Conservation (phyloP, 1,140 invertebrate species). For the Palaemon carinicauda region DNA sequence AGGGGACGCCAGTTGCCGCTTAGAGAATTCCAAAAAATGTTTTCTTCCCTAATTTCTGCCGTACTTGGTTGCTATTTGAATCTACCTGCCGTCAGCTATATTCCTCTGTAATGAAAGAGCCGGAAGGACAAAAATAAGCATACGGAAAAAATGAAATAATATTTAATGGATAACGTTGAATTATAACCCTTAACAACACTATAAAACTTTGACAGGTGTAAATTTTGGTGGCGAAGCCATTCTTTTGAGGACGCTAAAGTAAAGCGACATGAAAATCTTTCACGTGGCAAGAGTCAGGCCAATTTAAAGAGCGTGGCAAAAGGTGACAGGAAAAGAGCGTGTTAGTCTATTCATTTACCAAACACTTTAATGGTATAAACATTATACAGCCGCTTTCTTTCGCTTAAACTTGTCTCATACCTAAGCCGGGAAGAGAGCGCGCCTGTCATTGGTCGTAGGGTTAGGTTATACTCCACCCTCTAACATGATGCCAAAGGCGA, state of each 20-base stretch:
- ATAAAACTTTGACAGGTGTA: no score
- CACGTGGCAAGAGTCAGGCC: constrained; percentile 40
- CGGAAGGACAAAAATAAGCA: no score
- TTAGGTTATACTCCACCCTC: background rate
- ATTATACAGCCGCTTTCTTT: constrained; percentile 54
- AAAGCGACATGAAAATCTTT: background rate
- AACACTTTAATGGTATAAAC: constrained; percentile 58
- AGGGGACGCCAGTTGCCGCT: no score
- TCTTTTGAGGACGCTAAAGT: no score
- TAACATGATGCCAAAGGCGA: background rate
- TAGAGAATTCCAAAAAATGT: no score
- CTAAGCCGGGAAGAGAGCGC: constrained; percentile 40
- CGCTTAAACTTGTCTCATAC: constrained; percentile 25
- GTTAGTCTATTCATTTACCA: constrained; percentile 52
- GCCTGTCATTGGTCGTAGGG: background rate
- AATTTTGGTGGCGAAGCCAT: no score
- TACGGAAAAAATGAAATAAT: no score
- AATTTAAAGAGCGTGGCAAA: constrained; percentile 55
- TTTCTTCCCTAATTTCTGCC: no score
- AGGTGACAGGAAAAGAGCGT: constrained; percentile 53
- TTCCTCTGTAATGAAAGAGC: background rate
- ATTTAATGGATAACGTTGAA: no score
- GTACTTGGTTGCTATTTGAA: no score
- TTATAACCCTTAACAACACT: no score
- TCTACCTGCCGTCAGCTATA: no score